Conservation (phyloP, 1,140 invertebrate species). For the Ladona fulva region DNA sequence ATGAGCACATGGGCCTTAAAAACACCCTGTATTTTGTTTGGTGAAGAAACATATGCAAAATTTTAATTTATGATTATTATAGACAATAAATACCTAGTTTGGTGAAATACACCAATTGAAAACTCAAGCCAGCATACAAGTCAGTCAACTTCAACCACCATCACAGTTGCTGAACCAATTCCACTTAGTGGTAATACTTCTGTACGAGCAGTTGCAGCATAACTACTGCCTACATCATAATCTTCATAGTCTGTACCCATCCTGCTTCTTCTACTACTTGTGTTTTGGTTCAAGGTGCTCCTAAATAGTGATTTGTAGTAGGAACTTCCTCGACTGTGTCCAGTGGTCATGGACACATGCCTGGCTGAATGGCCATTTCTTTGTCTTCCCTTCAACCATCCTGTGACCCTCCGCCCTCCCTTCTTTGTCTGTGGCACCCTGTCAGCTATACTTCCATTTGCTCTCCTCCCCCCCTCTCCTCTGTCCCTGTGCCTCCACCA, state of each 20-base stretch:
- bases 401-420: not conserved
- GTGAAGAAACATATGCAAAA: too few relatives aligned
- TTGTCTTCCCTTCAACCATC: not conserved
- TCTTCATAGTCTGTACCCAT: not conserved
- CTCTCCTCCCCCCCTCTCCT: not conserved
- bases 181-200: not conserved
- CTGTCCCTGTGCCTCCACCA: not conserved
- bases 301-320: not conserved
- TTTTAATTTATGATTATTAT: too few relatives aligned
- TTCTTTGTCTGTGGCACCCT: not conserved
- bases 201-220: not conserved
- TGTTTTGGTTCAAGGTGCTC: not conserved
- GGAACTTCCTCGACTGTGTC: not conserved
- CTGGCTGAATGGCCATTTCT: not conserved
- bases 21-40: too few relatives aligned
- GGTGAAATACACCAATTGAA: too few relatives aligned
- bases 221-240: not conserved
- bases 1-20: too few relatives aligned
- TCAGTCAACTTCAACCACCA: slow-evolving; percentile 4
- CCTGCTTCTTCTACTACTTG: not conserved
- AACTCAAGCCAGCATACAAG: too few relatives aligned
- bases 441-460: not conserved
- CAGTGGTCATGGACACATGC: not conserved
- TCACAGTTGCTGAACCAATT: not conserved
- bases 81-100: too few relatives aligned